Base-by-base conservation (phyloP, 2,888 invertebrate species). In the Chydorus sphaericus region DNA sequence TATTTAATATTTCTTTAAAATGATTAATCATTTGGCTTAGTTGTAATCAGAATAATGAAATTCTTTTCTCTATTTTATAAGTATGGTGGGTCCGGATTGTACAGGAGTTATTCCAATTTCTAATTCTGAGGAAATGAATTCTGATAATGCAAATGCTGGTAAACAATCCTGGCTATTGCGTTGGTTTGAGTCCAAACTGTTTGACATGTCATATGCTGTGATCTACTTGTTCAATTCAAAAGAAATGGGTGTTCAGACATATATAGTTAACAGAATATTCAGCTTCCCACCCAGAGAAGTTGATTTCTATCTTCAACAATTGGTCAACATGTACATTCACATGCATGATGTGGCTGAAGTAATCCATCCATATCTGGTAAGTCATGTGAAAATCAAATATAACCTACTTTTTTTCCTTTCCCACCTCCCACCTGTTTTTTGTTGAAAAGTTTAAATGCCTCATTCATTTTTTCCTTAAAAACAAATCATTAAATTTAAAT, bases 131-230 rank as follows among this genome's bases (percentile, higher is more conserved):
- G 56, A 23, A 54, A 49, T 33, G 18, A 49, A 18, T 39, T 23
- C 23, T 55, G 37, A 33, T 36, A n/a, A 18, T 39, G 55, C 57
- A n/a, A n/a, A n/a, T 38, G 50, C 52, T 48, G 54, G 52, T 31
- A 59, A 59, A 23, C 51, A 57, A 38, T 74, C 75, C 14, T 74
- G 75, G 70, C 74, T 90, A 59, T 76, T 93, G 63, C 76, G 98
- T 66, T 78, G 98, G 66, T 92, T 98, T 70, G 94, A 98, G 74
- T 94, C 96, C 65, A 92, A 91, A 73, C 80, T 94, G 65, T 93
- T 98, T 73, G 93, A 96, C 71, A 93, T 97, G 80, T 88, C 92
- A 63, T 94, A 97, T 80, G 97, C 97, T 61, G 89, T 98, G 68
- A 90, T 91, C 69, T 98, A 98, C 75, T 77, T 98, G 58, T 96